A percentile compares a stretch with the other conserved stretches of the same genome.
Evolutionary conservation across 2,888 invertebrate genomes (phyloP).

Genomic region (Caenorhabditis macrosperma): DNA sequence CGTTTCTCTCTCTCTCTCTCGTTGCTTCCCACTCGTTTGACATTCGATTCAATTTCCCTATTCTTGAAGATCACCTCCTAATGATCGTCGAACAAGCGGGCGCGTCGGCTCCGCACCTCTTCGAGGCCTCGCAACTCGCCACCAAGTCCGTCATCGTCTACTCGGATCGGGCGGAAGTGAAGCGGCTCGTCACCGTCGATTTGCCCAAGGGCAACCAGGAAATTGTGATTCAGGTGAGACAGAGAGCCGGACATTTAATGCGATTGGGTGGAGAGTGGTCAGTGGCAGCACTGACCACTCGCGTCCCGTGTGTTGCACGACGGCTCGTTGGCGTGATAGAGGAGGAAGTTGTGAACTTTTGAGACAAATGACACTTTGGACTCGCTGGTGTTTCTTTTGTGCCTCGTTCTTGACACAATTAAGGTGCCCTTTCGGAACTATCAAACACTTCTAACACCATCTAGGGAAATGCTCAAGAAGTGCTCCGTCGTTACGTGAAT

Average conservation of each 20-base stretch:
- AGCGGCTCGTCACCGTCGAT: constrained; percentile 67
- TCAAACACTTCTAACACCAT: too few species aligned
- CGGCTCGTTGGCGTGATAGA: too few species aligned
- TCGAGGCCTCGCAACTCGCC: constrained; percentile 71
- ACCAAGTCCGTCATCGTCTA: constrained; percentile 77
- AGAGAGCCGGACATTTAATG: neutral
- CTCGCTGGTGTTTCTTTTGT: too few species aligned
- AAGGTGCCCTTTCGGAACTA: too few species aligned
- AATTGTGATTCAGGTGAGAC: constrained; percentile 71
- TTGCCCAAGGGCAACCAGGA: constrained; percentile 72
- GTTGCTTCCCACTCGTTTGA: too few species aligned
- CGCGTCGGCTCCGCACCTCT: constrained; percentile 25
- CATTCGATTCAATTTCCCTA: neutral
- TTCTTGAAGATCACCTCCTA: neutral
- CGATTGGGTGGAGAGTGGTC: neutral
- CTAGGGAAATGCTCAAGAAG: too few species aligned
- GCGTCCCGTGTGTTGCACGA: too few species aligned
- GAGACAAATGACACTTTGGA: too few species aligned
- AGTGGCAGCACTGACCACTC: too few species aligned
- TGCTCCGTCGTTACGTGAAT: too few species aligned
- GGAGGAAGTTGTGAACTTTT: too few species aligned
- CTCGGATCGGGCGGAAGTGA: constrained; percentile 77
- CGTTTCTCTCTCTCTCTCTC: neutral
- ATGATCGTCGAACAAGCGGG: constrained; percentile 44
- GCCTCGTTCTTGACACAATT: too few species aligned